Evolutionary conservation across 2,797 vertebrate species (phyloP), one percentile per base, ranked within the genome.

Genomic region (Myotis myotis): DNA sequence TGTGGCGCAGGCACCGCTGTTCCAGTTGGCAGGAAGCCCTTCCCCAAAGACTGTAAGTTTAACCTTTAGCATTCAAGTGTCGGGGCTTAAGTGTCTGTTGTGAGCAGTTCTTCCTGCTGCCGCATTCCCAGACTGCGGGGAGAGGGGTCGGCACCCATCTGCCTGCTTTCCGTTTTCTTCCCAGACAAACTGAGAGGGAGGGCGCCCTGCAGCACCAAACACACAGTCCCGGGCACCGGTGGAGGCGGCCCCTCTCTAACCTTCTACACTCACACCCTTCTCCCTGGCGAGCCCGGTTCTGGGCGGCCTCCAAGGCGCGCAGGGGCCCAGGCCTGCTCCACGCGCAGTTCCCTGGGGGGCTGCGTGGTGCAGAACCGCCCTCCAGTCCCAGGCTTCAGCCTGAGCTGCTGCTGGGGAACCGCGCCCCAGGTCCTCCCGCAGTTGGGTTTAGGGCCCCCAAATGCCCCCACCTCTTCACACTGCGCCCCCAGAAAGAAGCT

Each of bases 11-110:
- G 84, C 95, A 97, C 87, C 92, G 80, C 95, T 94, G 95, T 95
- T 97, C 97, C 97, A 96, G 93, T 94, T 98, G 97, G 98, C 97
- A 98, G 97, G 96, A 94, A 97, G 97, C 98, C 97, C 96, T 97
- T 98, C 97, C 98, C 96, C 86, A 95, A 97, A 98, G 98, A 97
- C 97, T 97, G 98, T 96, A 97, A 96, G 97, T 98, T 98, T 98
- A 98, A 98, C 98, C 98, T 98, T 98, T 98, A 98, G 98, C 98
- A 97, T 98, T 97, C 97, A 95, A 98, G 97, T 97, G 98, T 98
- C 96, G 95, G 96, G 97, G 97, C 97, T 98, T 95, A 97, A 98
- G 98, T 98, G 96, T 96, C 96, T 62, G 87, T 97, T 97, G 97
- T 93, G 97, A 98, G 97, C 97, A 97, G 97, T 97, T 97, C 97